A percentile compares a stretch with the other conserved stretches of the same genome.
Evolutionary conservation across 1,140 invertebrate species (phyloP).

Genomic region (Drosophila murphyi): DNA sequence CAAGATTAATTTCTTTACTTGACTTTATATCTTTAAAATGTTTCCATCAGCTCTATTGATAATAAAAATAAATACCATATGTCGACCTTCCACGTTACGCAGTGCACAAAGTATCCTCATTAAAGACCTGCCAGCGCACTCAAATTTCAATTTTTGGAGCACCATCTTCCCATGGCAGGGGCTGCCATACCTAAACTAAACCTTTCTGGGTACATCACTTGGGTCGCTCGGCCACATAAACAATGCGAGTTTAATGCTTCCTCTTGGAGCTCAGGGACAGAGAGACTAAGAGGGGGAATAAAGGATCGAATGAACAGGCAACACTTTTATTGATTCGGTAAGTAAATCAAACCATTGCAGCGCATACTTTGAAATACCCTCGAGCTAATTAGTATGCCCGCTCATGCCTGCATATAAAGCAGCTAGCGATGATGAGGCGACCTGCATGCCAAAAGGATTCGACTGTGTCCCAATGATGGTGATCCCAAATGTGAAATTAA

Average conservation of each 20-base stretch:
- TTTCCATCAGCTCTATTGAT: background rate
- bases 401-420: slow-evolving; percentile 76
- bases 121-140: slow-evolving; percentile 40
- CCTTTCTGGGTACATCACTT: slow-evolving; percentile 26
- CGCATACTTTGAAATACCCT: slow-evolving; percentile 34
- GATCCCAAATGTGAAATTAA: slow-evolving; percentile 53
- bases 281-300: slow-evolving; percentile 27
- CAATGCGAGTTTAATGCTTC: slow-evolving; percentile 70
- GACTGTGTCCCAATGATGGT: slow-evolving; percentile 10
- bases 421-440: slow-evolving; percentile 52
- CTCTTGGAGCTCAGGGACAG: slow-evolving; percentile 19
- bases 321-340: slow-evolving; percentile 53
- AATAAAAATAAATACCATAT: slow-evolving; percentile 14
- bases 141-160: slow-evolving; percentile 44
- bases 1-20: background rate
- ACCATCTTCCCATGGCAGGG: slow-evolving; percentile 28
- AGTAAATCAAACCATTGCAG: slow-evolving; percentile 68
- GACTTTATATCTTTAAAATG: background rate
- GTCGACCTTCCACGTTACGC: slow-evolving; percentile 7
- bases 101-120: slow-evolving; percentile 9
- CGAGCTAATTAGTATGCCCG: slow-evolving; percentile 77
- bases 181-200: slow-evolving; percentile 5
- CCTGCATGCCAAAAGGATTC: slow-evolving; percentile 61
- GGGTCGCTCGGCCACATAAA: slow-evolving; percentile 55
- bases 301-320: slow-evolving; percentile 35